Evolutionary conservation across 2,113 vertebrate genomes (phyloP), one percentile per base, ranked within the genome.

Genomic region (Petrocephalus zakoni): DNA sequence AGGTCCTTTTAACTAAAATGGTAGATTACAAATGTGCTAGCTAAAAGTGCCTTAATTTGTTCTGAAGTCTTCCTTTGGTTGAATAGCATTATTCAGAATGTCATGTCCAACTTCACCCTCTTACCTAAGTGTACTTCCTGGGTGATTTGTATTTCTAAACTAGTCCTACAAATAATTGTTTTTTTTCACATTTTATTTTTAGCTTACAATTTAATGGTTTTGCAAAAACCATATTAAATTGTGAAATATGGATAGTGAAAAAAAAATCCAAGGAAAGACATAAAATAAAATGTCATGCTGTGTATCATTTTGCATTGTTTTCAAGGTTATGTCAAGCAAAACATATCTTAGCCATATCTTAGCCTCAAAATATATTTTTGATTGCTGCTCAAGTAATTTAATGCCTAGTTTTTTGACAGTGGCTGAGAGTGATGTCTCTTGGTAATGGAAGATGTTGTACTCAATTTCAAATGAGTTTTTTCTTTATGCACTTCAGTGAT

Each of bases 191-290:
- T 64, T 64, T 64, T 64, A 64, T 64, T 25, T 64, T 64, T 61
- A 61, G 8, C 8, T 58, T 61, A n/a, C 3, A 72, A 72, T 9
- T 75, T 6, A 37, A 75, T 75, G 68, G 53, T 82, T 90, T 93
- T 94, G 91, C 88, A 94, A 93, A 90, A 92, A 91, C 92, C 83
- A 91, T 89, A 95, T 94, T 94, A 94, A 95, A 55, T 37, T 75
- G 25, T 75, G 68, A 75, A 75, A 34, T 72, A 75, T 75, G 29
- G 68, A 75, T 1, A 15, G 68, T 75, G 15, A 19, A 75, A 75
- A 4, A 4, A 7, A 17, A 75, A 75, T 19, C 5, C 29, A 75
- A 25, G 61, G n/a, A 64, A 25, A 25, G 10, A 4, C 61, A 64
- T 25, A 29, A 64, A 95, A 88, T 25, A 56, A 56, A 49, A 52